phyloP scores from a whole-genome alignment of 2,888 invertebrate genomes.

The Escarpia spicata region DNA sequence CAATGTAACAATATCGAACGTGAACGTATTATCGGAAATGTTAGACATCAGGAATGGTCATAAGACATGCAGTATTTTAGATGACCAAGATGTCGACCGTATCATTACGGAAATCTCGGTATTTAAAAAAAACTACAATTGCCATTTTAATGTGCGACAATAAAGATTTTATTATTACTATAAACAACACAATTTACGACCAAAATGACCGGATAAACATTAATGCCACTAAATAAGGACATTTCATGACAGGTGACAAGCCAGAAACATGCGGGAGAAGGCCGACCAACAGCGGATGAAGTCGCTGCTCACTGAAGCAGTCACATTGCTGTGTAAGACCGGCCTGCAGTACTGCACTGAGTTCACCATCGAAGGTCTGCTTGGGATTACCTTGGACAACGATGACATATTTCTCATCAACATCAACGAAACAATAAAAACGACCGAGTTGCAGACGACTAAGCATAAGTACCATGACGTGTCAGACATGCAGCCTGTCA shows the following conservation, averaged over 20 bases:
- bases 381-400: slow-evolving; percentile 41
- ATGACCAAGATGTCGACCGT: too few relatives aligned
- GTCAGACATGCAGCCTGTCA: background rate
- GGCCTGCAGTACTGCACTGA: slow-evolving; percentile 31
- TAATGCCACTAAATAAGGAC: too few relatives aligned
- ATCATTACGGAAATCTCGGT: too few relatives aligned
- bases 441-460: background rate
- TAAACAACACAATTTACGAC: too few relatives aligned
- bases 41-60: too few relatives aligned
- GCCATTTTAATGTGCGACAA: too few relatives aligned
- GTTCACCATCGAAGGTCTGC: slow-evolving; percentile 39
- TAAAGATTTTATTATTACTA: too few relatives aligned
- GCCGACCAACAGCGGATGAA: slow-evolving; percentile 32
- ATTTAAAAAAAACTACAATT: too few relatives aligned
- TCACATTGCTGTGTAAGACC: slow-evolving; percentile 35
- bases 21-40: too few relatives aligned
- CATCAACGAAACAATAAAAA: slow-evolving; percentile 38
- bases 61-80: too few relatives aligned
- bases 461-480: background rate
- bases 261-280: background rate
- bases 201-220: too few relatives aligned
- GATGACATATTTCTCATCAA: slow-evolving; percentile 41
- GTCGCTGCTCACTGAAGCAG: slow-evolving; percentile 36
- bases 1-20: too few relatives aligned
- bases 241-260: background rate